Base-by-base conservation (phyloP, 2,113 vertebrate genomes). In the Sebastes schlegelii region DNA sequence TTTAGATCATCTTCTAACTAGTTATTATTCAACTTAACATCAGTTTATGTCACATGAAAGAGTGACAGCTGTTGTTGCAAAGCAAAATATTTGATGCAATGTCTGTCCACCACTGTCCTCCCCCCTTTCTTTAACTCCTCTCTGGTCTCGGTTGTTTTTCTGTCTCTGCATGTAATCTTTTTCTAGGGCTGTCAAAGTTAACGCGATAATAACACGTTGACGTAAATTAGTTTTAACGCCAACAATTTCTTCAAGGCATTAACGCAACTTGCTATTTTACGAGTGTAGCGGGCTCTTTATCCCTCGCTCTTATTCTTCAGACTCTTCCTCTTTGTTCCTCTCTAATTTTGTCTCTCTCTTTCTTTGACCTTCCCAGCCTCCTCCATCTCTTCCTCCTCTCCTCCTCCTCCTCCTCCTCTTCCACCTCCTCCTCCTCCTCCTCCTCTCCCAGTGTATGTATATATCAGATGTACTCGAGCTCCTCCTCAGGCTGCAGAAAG, bases 401-500 rank as follows among this genome's bases (percentile, higher is more conserved):
- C n/a, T 55, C 58, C 23, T 48, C 46, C 17, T 57, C 42, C 57
- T 46, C 19, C 19, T 26, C 46, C 61, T 51, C 10, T 17, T 42
- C 17, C 5, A 42, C 46, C 0, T 54, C 57, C 19, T 74, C 49
- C 13, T 17, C 46, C 14, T 55, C 58, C 23, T 55, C 46, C 21
- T 57, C 42, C 57, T 46, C 52, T 54, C 46, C 40, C 14, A 2
- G 4, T 42, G 6, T 49, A 6, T 21, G 2, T 45, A 11, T 46
- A 23, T 23, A 23, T 43, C 48, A 68, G 70, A 55, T 68, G 69
- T 58, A 74, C 63, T 76, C 26, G 6, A 49, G 34, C 63, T 49
- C 54, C 66, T 77, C 78, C 84, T 73, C 73, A 16, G 73, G 74
- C 72, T 68, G 63, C 79, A 60, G 80, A 71, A 72, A 72, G 42